Base-by-base conservation (phyloP, 2,797 vertebrate species). In the Bradypodion pumilum region DNA sequence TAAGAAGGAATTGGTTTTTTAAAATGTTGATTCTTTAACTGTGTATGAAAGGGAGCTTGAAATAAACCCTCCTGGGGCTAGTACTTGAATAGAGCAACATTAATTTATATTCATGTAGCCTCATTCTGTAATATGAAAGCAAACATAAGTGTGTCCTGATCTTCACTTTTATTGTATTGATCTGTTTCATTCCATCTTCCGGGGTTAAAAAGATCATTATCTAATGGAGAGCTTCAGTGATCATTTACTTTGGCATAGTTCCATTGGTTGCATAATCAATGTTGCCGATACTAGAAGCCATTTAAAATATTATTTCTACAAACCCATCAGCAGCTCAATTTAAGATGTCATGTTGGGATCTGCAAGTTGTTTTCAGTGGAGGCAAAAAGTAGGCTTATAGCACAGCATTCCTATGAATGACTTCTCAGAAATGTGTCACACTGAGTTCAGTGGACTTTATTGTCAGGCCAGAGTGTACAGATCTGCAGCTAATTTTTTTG, bases 101-200 rank as follows among this genome's bases (percentile, higher is more conserved):
- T 76, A 66, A 83, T 80, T 77, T 13, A n/a, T 27, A 2, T 44
- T 23, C n/a, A 46, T 5, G 74, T 84, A 37, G 63, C 72, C 56
- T 80, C 78, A 80, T 91, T 84, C 63, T 74, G 49, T 73, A 87
- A 66, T 81, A 60, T 56, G 84, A 87, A 90, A 85, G 42, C 70
- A 86, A 49, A 91, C 59, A 12, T 78, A 65, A 86, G 82, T 80
- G 62, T 0, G 89, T 75, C 82, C 88, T 82, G 72, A 80, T 89
- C 80, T 65, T 69, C 74, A 60, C 80, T 69, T 83, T 85, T 83
- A 87, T 74, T 86, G 74, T 80, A 89, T 0, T 0, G 60, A 74
- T 65, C 46, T 74, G 74, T 69, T 80, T 68, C 74, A 87, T 84
- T 76, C 74, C 86, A 85, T 90, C 85, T 65, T n/a, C 40, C 72